These are phyloP conservation scores for Oxytorus armatus DNA, from an alignment of 2,888 invertebrate genomes.

Conservation along the genomic window DNA sequence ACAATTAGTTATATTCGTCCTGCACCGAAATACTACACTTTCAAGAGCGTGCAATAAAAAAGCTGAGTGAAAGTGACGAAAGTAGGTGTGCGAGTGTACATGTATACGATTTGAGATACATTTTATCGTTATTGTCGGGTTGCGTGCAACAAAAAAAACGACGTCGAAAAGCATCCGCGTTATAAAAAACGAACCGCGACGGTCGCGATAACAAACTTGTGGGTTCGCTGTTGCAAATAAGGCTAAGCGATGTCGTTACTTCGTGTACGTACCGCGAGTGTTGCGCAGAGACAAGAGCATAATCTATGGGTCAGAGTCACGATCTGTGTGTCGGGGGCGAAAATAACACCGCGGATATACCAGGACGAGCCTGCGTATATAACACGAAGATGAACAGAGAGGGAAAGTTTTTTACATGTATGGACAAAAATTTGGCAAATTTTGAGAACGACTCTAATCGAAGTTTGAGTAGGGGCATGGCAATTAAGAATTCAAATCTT, in stretches of 20 bases:
- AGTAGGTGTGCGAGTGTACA: constrained; percentile 70
- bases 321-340: constrained; percentile 19
- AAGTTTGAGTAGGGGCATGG: background rate
- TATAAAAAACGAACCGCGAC: constrained; percentile 15
- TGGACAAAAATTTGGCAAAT: background rate
- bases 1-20: constrained; percentile 34
- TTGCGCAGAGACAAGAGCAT: constrained; percentile 10
- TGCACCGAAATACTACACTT: constrained; percentile 32
- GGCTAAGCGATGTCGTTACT: constrained; percentile 66
- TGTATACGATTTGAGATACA: constrained; percentile 70
- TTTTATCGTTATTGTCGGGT: constrained; percentile 67
- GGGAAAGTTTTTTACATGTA: constrained; percentile 38
- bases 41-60: constrained; percentile 28
- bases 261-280: constrained; percentile 36
- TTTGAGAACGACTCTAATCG: constrained; percentile 6
- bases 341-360: constrained; percentile 24
- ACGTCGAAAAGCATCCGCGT: constrained; percentile 38
- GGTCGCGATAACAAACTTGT: constrained; percentile 53
- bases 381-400: constrained; percentile 43
- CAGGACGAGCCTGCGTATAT: constrained; percentile 12
- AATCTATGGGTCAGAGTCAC: constrained; percentile 41
- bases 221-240: constrained; percentile 56
- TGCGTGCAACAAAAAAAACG: constrained; percentile 57
- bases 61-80: constrained; percentile 59
- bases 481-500: background rate